A percentile compares a stretch with the other conserved stretches of the same genome.
Evolutionary conservation across 2,797 vertebrate genomes (phyloP).

Genomic region (Danio jaintianensis): DNA sequence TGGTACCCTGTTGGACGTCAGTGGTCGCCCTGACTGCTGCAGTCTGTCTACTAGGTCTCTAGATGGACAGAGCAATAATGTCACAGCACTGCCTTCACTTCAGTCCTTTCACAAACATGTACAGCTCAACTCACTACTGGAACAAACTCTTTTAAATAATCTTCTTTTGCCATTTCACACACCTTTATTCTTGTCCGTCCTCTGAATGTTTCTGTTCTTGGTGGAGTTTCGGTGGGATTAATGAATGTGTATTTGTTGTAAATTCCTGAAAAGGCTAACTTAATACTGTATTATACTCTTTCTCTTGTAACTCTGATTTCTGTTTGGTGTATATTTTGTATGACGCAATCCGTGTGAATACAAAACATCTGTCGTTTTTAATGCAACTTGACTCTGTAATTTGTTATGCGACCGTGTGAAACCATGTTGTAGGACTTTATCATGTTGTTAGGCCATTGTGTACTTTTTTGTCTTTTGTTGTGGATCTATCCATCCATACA

Average conservation of each 20-base stretch:
- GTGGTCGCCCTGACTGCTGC: background rate
- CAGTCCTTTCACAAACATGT: background rate
- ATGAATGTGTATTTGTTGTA: background rate
- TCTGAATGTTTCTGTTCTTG: background rate
- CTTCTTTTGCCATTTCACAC: background rate
- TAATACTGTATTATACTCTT: background rate
- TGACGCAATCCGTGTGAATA: background rate
- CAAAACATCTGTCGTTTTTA: constrained; percentile 4
- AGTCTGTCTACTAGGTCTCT: background rate
- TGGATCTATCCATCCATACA: too few relatives aligned
- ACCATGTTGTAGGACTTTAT: background rate
- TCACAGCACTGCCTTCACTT: constrained; percentile 5
- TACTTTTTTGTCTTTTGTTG: too few relatives aligned
- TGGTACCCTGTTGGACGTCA: constrained; percentile 6
- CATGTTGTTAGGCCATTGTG: background rate
- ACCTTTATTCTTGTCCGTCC: background rate
- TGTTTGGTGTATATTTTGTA: background rate
- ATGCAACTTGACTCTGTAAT: background rate
- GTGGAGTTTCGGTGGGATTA: background rate
- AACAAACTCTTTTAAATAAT: background rate
- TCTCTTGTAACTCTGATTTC: background rate
- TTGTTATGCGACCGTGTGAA: background rate
- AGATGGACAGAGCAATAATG: background rate
- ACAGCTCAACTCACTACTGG: background rate
- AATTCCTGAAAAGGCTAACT: background rate